phyloP scores from a whole-genome alignment of 2,113 vertebrate genomes.

The Nothoprocta pentlandii region DNA sequence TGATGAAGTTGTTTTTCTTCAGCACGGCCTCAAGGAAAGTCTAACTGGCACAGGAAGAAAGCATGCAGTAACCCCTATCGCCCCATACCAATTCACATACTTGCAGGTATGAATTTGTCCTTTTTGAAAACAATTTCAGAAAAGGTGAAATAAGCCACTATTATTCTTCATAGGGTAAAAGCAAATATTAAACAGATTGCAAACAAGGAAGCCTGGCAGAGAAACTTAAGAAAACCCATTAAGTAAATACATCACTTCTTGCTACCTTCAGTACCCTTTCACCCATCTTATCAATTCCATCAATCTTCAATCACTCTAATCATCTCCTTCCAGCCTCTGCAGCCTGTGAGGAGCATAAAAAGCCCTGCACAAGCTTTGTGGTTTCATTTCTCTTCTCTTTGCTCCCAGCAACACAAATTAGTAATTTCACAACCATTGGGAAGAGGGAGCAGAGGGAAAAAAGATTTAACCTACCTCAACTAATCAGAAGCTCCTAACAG shows the following conservation, averaged over 20 bases:
- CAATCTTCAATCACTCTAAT: constrained; percentile 57
- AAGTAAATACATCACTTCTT: constrained; percentile 30
- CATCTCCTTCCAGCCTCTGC: constrained; percentile 13
- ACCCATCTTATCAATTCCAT: constrained; percentile 62
- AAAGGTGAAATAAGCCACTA: neutral
- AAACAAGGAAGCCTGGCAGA: constrained; percentile 27
- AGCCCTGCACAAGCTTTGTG: neutral
- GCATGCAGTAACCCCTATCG: neutral
- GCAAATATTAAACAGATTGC: constrained; percentile 18
- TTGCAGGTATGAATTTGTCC: neutral
- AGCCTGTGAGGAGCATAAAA: neutral
- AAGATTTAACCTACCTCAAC: constrained; percentile 60
- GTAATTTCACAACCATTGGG: constrained; percentile 37
- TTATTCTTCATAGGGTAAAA: neutral
- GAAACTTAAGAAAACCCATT: constrained; percentile 18
- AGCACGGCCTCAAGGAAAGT: neutral
- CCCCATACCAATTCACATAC: neutral
- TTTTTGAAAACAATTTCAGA: constrained; percentile 2
- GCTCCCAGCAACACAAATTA: constrained; percentile 53
- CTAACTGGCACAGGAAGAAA: neutral
- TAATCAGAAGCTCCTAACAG: constrained; percentile 64
- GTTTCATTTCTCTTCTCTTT: constrained; percentile 46
- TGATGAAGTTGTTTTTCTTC: constrained; percentile 12
- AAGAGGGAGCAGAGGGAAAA: constrained; percentile 17
- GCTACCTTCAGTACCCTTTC: constrained; percentile 23